Conservation (phyloP, 2,888 invertebrate species). For the Polyploca ridens region DNA sequence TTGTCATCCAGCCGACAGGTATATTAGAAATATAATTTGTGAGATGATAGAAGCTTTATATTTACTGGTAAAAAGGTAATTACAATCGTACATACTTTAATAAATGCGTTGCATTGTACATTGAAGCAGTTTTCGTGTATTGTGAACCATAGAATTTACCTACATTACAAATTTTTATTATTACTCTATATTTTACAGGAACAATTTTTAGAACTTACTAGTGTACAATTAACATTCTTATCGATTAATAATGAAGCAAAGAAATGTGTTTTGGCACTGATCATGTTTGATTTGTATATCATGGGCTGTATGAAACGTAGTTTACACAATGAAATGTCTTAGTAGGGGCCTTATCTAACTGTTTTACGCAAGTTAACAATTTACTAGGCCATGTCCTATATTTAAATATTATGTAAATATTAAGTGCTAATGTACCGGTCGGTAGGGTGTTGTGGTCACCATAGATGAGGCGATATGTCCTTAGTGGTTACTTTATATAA, state of each 20-base stretch:
- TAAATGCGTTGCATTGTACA: neutral
- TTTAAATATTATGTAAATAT: neutral
- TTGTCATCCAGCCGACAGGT: too few species aligned
- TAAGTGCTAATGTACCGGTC: neutral
- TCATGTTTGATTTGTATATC: conserved; percentile 15
- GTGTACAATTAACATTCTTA: conserved; percentile 19
- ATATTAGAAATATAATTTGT: neutral
- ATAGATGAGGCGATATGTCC: conserved; percentile 77
- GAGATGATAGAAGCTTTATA: neutral
- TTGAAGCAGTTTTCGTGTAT: conserved; percentile 12
- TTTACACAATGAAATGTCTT: neutral
- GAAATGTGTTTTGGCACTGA: conserved; percentile 30
- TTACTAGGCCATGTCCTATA: neutral
- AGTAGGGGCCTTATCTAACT: neutral
- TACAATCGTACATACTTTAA: neutral
- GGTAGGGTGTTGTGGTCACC: conserved; percentile 39
- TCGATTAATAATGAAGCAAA: conserved; percentile 18
- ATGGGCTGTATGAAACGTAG: neutral
- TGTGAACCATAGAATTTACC: conserved; percentile 9
- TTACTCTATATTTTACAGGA: conserved; percentile 29
- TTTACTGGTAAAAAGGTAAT: neutral
- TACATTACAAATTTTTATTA: conserved; percentile 11
- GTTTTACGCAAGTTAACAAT: neutral
- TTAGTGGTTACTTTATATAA: conserved; percentile 67
- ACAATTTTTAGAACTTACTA: conserved; percentile 25